Evolutionary conservation across 2,113 vertebrate genomes (phyloP).

Genomic region (Mesoclemmys tuberculata): DNA sequence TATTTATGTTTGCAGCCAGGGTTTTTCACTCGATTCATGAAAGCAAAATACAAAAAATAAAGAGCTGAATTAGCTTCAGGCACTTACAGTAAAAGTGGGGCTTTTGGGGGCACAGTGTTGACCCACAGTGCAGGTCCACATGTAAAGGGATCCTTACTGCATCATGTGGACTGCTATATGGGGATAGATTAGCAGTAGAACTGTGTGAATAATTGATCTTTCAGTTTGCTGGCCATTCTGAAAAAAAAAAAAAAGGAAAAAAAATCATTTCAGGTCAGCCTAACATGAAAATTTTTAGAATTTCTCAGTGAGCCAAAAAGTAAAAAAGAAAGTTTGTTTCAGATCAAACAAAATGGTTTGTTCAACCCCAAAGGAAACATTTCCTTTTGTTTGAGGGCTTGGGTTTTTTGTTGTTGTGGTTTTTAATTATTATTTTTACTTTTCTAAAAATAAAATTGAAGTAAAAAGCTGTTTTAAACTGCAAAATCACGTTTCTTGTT

Average conservation of each 20-base stretch:
- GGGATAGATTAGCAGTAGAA: not conserved
- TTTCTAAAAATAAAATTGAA: not conserved
- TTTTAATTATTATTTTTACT: not conserved
- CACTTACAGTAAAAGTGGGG: not conserved
- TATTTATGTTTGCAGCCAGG: not conserved
- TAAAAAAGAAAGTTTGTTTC: not conserved
- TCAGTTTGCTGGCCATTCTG: not conserved
- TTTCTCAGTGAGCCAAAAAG: not conserved
- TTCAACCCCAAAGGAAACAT: not conserved
- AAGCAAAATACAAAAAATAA: slow-evolving; percentile 13
- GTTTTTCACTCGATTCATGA: not conserved
- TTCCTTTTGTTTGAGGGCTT: not conserved
- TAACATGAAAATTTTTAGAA: not conserved
- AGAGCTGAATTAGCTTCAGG: slow-evolving; percentile 24
- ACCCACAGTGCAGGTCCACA: not conserved
- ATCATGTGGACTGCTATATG: not conserved
- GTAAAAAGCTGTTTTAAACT: not conserved
- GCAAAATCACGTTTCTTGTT: not conserved
- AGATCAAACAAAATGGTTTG: not conserved
- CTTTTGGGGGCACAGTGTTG: not conserved
- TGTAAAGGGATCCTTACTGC: not conserved
- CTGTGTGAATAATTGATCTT: not conserved
- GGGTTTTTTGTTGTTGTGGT: too few relatives aligned
- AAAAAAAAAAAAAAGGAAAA: not conserved
- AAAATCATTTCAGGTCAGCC: not conserved